Evolutionary conservation across 2,113 vertebrate genomes (phyloP).

Genomic region (Carassius auratus): DNA sequence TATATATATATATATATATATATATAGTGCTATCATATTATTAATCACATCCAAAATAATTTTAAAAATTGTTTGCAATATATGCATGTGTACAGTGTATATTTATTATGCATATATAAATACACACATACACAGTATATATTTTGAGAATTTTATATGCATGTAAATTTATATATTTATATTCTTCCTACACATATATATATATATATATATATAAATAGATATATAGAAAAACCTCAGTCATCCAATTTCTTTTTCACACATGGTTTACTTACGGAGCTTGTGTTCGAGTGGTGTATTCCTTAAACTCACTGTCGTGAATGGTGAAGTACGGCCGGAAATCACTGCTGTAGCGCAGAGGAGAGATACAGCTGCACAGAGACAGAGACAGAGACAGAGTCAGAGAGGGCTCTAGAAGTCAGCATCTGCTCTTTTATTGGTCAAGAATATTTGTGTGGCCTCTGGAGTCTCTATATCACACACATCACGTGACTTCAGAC

Average conservation of each 20-base stretch:
- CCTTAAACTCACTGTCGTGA: constrained; percentile 98
- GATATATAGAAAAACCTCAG: not conserved
- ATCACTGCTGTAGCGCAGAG: constrained; percentile 93
- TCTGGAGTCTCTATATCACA: not conserved
- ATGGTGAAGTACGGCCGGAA: constrained; percentile 99
- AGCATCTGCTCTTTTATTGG: not conserved
- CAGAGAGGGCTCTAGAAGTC: not conserved
- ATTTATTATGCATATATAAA: no score
- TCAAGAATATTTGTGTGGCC: not conserved
- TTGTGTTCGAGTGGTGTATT: constrained; percentile 96
- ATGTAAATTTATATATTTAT: no score
- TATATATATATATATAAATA: no score
- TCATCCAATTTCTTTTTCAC: not conserved
- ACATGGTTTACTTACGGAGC: constrained; percentile 86
- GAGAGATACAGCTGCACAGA: constrained; percentile 86
- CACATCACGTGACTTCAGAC: not conserved
- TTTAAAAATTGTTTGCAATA: no score
- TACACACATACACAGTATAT: no score
- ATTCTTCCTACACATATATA: no score
- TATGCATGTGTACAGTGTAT: no score
- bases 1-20: no score
- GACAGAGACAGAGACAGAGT: no score
- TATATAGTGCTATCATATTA: no score
- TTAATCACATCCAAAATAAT: no score
- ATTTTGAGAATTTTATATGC: no score